A percentile compares a stretch with the other conserved stretches of the same genome.
These are phyloP conservation scores for Sinelater perroti DNA, from an alignment of 2,888 invertebrate genomes.

Conservation along the genomic window DNA sequence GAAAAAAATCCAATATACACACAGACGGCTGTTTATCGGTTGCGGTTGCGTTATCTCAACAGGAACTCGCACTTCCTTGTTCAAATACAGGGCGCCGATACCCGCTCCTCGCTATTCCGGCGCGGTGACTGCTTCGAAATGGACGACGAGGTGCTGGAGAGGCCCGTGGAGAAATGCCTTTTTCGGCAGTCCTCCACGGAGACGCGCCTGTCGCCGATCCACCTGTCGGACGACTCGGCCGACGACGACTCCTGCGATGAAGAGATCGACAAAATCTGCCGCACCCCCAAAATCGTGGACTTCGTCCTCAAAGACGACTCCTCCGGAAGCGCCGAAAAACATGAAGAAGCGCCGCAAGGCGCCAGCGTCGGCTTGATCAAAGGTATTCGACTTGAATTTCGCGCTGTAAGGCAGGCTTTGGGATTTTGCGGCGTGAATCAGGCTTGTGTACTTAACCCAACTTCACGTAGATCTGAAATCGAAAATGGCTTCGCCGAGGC, in stretches of 20 bases:
- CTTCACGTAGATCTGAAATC: conserved; percentile 21
- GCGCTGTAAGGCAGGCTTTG: neutral
- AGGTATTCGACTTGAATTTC: conserved; percentile 4
- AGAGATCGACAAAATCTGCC: conserved; percentile 30
- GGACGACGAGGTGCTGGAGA: conserved; percentile 47
- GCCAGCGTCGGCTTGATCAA: conserved; percentile 20
- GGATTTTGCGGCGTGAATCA: neutral
- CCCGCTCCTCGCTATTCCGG: too few relatives aligned
- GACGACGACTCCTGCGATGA: conserved; percentile 34
- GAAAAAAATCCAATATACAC: too few relatives aligned
- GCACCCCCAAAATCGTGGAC: conserved; percentile 40
- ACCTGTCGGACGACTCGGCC: conserved; percentile 43
- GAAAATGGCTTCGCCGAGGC: conserved; percentile 77
- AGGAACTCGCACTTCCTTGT: conserved; percentile 23
- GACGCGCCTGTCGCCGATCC: conserved; percentile 49
- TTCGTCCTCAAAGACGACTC: too few relatives aligned
- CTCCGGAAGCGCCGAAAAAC: too few relatives aligned
- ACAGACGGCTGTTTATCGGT: too few relatives aligned
- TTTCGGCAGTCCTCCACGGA: conserved; percentile 53
- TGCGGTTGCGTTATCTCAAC: conserved; percentile 16
- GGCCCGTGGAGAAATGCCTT: conserved; percentile 47
- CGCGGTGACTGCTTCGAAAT: conserved; percentile 18
- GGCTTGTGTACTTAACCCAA: neutral
- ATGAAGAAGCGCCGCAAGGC: neutral
- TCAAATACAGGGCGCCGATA: conserved; percentile 1